Conservation (phyloP, 92 coral and sea anemone species). For the Blastomussa wellsi region DNA sequence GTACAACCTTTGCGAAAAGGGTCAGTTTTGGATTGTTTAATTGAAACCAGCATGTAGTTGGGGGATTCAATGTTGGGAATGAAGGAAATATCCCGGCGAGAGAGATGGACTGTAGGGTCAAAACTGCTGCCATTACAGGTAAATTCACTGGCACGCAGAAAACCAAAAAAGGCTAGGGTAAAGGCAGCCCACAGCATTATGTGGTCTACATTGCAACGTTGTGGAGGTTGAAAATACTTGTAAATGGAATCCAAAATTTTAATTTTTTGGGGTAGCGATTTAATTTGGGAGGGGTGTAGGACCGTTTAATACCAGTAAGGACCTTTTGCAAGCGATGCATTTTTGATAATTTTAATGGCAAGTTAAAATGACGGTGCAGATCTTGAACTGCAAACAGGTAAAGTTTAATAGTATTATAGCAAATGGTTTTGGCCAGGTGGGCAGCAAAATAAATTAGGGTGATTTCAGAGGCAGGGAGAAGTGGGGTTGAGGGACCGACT, state of each 20-base stretch:
- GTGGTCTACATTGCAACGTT: not conserved
- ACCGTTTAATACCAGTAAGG: not conserved
- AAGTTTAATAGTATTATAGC: slow-evolving; percentile 1
- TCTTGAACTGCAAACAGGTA: slow-evolving; percentile 18
- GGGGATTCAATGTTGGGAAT: slow-evolving; percentile 8
- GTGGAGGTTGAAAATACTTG: not conserved
- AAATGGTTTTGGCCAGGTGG: slow-evolving; percentile 16
- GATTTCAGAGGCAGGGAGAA: slow-evolving; percentile 22
- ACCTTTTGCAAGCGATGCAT: not conserved
- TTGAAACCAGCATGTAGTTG: not conserved
- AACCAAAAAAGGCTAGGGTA: slow-evolving; percentile 9
- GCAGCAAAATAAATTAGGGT: slow-evolving; percentile 16
- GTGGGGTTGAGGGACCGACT: not conserved
- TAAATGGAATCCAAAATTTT: not conserved
- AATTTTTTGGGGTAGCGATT: not conserved
- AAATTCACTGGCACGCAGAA: slow-evolving; percentile 7
- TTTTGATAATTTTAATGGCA: not conserved
- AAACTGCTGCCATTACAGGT: not conserved
- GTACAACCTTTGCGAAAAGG: not conserved
- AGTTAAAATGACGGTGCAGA: not conserved
- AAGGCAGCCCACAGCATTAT: slow-evolving; percentile 28
- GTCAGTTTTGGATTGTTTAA: slow-evolving; percentile 6
- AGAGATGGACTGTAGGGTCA: not conserved
- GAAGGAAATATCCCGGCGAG: not conserved
- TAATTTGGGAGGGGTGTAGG: not conserved